Evolutionary conservation across 2,797 vertebrate species (phyloP).

Genomic region (Acanthopagrus latus): DNA sequence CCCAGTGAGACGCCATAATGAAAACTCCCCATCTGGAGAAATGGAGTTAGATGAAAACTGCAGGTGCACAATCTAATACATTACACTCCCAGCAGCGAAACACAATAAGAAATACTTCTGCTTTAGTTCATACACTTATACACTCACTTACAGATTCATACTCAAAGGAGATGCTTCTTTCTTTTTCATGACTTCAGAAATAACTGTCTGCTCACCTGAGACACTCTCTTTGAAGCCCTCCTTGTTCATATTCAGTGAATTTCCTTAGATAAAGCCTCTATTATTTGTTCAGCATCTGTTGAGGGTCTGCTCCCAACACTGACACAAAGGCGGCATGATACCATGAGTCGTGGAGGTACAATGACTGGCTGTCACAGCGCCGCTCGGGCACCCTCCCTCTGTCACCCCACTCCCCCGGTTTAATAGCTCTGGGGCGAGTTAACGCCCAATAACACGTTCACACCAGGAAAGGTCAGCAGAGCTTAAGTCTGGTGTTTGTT

Average conservation of each 20-base stretch:
- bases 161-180: conserved; percentile 24
- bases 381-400: conserved; percentile 59
- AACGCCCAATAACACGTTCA: conserved; percentile 9
- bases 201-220: conserved; percentile 65
- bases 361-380: conserved; percentile 76
- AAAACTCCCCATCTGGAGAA: conserved; percentile 32
- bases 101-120: conserved; percentile 22
- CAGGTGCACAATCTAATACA: conserved; percentile 34
- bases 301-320: conserved; percentile 65
- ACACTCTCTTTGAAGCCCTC: conserved; percentile 28
- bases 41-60: conserved; percentile 45
- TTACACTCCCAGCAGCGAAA: conserved; percentile 16
- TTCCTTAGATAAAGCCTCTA: conserved; percentile 61
- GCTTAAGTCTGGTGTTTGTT: conserved; percentile 17
- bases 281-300: conserved; percentile 73
- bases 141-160: conserved; percentile 15
- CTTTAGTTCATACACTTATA: conserved; percentile 26
- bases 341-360: conserved; percentile 69
- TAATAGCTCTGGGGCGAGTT: conserved; percentile 29
- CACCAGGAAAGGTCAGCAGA: conserved; percentile 13
- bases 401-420: conserved; percentile 26
- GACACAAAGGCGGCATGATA: conserved; percentile 69
- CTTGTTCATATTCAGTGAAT: conserved; percentile 57
- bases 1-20: conserved; percentile 32
- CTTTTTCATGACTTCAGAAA: conserved; percentile 29